Conservation (phyloP, 1,140 invertebrate genomes). For the Heterodera carotae region DNA sequence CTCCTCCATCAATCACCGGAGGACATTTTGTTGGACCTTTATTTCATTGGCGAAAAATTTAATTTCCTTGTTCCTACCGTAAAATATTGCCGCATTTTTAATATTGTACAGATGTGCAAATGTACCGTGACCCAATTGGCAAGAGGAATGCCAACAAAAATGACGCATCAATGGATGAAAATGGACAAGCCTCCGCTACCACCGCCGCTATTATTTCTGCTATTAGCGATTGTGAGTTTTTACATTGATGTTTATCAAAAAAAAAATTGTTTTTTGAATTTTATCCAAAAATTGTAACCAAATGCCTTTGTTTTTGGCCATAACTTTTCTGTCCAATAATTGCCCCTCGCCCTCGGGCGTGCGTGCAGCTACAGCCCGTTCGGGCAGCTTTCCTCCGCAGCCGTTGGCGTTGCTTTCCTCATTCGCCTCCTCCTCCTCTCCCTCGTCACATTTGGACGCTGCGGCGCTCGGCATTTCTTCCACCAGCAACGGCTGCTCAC, state of each 20-base stretch:
- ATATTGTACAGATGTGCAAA: conserved; percentile 52
- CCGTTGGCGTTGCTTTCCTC: not conserved
- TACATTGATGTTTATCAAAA: no score
- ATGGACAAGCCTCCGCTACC: conserved; percentile 1
- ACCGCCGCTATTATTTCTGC: conserved; percentile 5
- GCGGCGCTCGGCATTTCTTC: no score
- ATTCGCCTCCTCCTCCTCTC: not conserved
- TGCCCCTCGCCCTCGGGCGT: not conserved
- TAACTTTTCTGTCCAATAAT: conserved; percentile 5
- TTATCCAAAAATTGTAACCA: conserved; percentile 31
- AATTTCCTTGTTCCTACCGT: conserved; percentile 29
- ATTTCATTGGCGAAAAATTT: conserved; percentile 6
- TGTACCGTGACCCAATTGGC: conserved; percentile 57
- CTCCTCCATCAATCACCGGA: no score
- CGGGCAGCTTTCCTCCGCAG: not conserved
- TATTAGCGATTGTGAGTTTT: no score
- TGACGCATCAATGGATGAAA: conserved; percentile 24
- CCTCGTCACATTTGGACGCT: not conserved
- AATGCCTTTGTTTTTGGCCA: not conserved
- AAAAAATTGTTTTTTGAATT: conserved; percentile 33
- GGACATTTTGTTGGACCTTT: no score
- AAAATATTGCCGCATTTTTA: conserved; percentile 23
- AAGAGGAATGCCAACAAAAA: conserved; percentile 1
- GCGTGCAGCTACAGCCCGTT: no score
- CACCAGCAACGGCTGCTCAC: no score